Conservation (phyloP, 2,797 vertebrate species). For the Onychomys leucogaster region DNA sequence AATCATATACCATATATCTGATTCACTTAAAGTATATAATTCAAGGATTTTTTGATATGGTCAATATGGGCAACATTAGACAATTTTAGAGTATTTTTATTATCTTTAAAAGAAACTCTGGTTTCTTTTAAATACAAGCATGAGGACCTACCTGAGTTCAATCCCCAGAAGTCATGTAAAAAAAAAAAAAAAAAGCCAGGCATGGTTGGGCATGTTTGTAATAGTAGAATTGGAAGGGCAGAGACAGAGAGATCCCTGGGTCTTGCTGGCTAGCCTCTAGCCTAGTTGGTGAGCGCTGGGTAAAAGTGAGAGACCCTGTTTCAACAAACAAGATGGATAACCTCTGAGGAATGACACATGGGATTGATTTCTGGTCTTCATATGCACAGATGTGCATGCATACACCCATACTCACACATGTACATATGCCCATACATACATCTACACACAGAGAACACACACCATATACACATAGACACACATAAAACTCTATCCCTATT, state of each 20-base stretch:
- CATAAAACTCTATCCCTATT: background rate
- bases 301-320: background rate
- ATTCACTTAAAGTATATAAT: background rate
- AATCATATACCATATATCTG: background rate
- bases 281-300: background rate
- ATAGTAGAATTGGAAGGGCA: background rate
- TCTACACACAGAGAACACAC: background rate
- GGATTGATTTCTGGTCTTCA: background rate
- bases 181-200: no score
- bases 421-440: background rate
- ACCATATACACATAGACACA: background rate
- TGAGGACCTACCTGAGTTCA: background rate
- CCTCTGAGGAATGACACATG: background rate
- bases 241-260: background rate
- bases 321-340: background rate
- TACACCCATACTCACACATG: background rate
- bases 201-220: background rate
- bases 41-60: background rate
- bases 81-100: background rate
- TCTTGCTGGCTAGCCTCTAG: background rate
- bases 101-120: background rate
- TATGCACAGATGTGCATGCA: background rate
- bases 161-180: background rate
- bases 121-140: accelerated
- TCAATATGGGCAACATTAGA: background rate